Base-by-base conservation (phyloP, 1,140 invertebrate species). In the Andricus grossulariae region DNA sequence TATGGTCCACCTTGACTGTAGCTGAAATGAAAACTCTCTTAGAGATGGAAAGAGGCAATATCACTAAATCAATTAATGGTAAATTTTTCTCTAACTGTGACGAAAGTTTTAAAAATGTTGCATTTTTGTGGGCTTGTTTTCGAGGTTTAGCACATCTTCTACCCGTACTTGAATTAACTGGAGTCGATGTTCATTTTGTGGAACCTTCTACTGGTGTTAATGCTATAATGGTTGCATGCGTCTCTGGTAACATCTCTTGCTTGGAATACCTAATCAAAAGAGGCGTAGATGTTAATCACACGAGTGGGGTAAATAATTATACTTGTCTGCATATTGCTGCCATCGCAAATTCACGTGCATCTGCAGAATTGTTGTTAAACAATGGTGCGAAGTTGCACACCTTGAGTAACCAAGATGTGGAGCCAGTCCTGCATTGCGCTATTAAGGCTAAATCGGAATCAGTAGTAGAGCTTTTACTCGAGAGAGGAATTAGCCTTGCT, bases 251-350 rank as follows among this genome's bases (percentile, higher is more conserved):
- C 71, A 78, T 84, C 1, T 75, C 84, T 0, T 90, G 90, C 57
- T 73, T 92, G 19, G 79, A 88, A 52, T 86, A 90, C 16, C 80
- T 93, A 19, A 85, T 93, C 0, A 76, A 85, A 0, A 86, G 77
- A n/a, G 85, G 87, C 0, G 84, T 82, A 12, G 83, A 92, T n/a
- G 79, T 85, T 0, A 90, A 92, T 50, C 88, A 87, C 72, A 78
- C 71, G 0, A 90, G 87, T 54, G 86, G 88, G 50, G 90, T 90
- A 4, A 92, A 90, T 81, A 92, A 92, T 80, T 94, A 92, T 72
- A 92, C 93, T 0, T 92, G 93, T 5, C 85, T 94, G n/a, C 93
- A 94, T 74, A 93, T 93, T 78, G 93, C 93, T 13, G 92, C 93
- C 0, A 90, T 93, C 71, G 92, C 92, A 2, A 93, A 93, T 82